Base-by-base conservation (phyloP, 1,140 invertebrate genomes). In the Hylaeus volcanicus region DNA sequence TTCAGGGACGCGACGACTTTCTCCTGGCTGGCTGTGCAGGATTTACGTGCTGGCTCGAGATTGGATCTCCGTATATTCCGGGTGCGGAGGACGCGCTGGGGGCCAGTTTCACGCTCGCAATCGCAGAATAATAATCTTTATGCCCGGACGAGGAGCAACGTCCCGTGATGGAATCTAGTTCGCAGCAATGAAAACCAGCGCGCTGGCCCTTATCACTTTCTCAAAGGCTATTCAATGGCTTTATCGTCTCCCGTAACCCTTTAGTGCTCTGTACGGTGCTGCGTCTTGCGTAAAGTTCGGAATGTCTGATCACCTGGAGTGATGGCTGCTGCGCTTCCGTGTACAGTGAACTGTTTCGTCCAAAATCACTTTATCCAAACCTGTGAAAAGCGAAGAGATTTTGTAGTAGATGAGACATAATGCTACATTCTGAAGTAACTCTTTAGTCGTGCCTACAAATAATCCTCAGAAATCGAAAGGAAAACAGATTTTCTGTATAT, bases 11-110 rank as follows among this genome's bases (percentile, higher is more conserved):
- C 56, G 74, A 79, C 72, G 51, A 48, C 48, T 68, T 74, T 53
- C 78, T 43, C 45, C 61, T 26, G 65, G 43, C 26, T 66, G 39
- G 37, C 64, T 56, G 76, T 60, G 53, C 71, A 64, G 83, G 61
- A 79, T 86, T 86, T 85, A 86, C 82, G 78, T 86, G 85, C 84
- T 65, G 77, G 11, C 11, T n/a, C 56, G 66, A 85, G 79, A 85
- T 86, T 86, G 83, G 80, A 86, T 85, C 79, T 78, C 43, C 60
- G 83, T 58, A 64, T 77, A 81, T 84, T 73, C 79, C 82, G 9
- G 58, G 39, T 65, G 51, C 61, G 26, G 12, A 51, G 6, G 51
- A 51, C 51, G 45, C 71, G 71, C 26, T 26, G 56, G 66, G 69
- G 82, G 72, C 68, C 77, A 66, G 77, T 75, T 81, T 84, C 77